Base-by-base conservation (phyloP, 2,888 invertebrate species). In the Teleogryllus oceanicus region DNA sequence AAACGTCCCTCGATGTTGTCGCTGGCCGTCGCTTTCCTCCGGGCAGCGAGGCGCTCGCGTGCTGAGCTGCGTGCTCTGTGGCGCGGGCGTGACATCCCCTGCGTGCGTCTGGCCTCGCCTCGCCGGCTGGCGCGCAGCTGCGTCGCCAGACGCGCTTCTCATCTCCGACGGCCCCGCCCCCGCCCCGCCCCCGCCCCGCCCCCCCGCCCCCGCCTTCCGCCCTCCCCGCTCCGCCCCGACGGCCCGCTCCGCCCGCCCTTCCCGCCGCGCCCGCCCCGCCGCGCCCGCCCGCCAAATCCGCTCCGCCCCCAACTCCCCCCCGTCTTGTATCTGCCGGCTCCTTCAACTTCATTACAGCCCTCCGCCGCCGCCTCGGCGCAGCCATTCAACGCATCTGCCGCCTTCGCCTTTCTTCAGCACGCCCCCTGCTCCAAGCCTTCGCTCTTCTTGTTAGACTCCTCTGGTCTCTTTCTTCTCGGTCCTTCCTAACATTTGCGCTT, bases 61-160 rank as follows among this genome's bases (percentile, higher is more conserved):
- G 62, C 62, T 18, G 62, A 5, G 8, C n/a, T 62, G 62, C 62
- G 62, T 62, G 62, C n/a, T 62, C 16, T n/a, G 62, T 8, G 37
- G 37, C 37, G 8, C 37, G 62, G 16, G 62, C n/a, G 16, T 18
- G 62, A 2, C 62, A 62, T 1, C n/a, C 62, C 62, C n/a, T 62
- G 62, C 62, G 62, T 62, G 62, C n/a, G n/a, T 5, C 62, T 4
- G 1, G 62, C 62, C 13, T 3, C 62, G 8, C n/a, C 16, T 12
- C 62, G 62, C 62, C 62, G 13, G 13, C 62, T 62, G 62, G 13
- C n/a, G 62, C 62, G 62, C 62, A 62, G 62, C 62, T 62, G 62
- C 62, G n/a, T 13, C 62, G 62, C 62, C 62, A 62, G 62, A 62
- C 62, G 62, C n/a, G 62, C 62, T 62, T 62, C 62, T 18, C 62